Evolutionary conservation across 2,888 invertebrate genomes (phyloP).

Genomic region (Diaphora mendica): DNA sequence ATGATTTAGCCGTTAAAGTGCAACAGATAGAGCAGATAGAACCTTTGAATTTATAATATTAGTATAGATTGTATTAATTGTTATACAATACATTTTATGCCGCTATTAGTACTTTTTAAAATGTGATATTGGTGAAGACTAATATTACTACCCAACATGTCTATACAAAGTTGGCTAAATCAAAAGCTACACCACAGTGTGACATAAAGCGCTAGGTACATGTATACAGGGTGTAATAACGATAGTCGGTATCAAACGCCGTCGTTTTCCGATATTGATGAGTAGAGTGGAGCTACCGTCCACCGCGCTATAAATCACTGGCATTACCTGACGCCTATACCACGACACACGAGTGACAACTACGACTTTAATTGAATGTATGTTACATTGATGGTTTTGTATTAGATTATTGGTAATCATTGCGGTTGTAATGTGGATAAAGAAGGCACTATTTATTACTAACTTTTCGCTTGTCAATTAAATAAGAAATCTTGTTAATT

Average conservation of each 20-base stretch:
- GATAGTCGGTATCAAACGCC: conserved; percentile 63
- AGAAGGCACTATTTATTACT: background rate
- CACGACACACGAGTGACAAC: conserved; percentile 12
- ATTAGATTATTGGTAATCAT: background rate
- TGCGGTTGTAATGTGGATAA: background rate
- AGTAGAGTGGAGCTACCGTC: conserved; percentile 59
- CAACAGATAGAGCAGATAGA: too few relatives aligned
- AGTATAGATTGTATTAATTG: too few relatives aligned
- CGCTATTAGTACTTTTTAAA: too few relatives aligned
- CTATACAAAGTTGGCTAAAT: background rate
- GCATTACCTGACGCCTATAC: conserved; percentile 65
- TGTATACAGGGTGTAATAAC: conserved; percentile 49
- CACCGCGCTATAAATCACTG: conserved; percentile 70
- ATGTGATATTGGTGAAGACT: too few relatives aligned
- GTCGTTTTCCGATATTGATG: conserved; percentile 75
- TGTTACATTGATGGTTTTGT: conserved; percentile 27
- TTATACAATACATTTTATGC: too few relatives aligned
- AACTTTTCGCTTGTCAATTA: background rate
- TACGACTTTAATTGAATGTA: conserved; percentile 4
- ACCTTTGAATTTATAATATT: too few relatives aligned
- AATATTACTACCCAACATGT: background rate
- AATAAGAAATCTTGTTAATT: background rate
- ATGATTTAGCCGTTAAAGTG: too few relatives aligned
- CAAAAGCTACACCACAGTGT: background rate
- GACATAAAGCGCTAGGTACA: conserved; percentile 18